Conservation (phyloP, 2,888 invertebrate genomes). For the Euproctis similis region DNA sequence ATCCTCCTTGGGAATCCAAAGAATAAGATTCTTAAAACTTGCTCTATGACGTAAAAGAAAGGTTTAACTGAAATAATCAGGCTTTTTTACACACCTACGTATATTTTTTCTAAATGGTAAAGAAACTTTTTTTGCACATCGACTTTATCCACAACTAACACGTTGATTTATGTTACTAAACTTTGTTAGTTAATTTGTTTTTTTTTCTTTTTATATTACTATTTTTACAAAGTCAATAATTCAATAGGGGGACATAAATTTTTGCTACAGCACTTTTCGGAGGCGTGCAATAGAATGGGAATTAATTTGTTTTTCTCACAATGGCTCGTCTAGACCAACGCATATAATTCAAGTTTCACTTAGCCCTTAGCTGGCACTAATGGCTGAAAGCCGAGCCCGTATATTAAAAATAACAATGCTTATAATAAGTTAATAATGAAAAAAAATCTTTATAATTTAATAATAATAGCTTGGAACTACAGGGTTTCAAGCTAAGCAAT, state of each 20-base stretch:
- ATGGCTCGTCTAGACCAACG: constrained; percentile 71
- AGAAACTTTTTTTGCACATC: too few relatives aligned
- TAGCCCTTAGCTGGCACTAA: constrained; percentile 59
- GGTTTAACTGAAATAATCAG: too few relatives aligned
- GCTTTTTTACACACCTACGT: too few relatives aligned
- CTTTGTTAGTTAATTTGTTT: constrained; percentile 47
- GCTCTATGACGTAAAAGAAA: too few relatives aligned
- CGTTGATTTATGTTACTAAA: constrained; percentile 9
- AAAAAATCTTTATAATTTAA: constrained; percentile 2
- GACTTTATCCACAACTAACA: too few relatives aligned
- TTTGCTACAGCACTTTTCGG: constrained; percentile 55
- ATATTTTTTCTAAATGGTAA: too few relatives aligned
- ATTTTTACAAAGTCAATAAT: constrained; percentile 49
- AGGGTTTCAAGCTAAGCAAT: too few relatives aligned
- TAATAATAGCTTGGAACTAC: constrained; percentile 4
- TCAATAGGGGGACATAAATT: constrained; percentile 67
- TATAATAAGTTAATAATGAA: constrained; percentile 37
- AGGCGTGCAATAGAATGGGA: constrained; percentile 54
- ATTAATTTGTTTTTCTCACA: constrained; percentile 75
- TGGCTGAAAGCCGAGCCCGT: constrained; percentile 46
- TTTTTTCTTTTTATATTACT: too few relatives aligned
- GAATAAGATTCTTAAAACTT: too few relatives aligned
- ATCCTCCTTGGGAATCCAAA: too few relatives aligned
- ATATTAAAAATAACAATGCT: constrained; percentile 41
- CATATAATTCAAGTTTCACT: constrained; percentile 72